These are phyloP conservation scores for Ochotona curzoniae DNA, from an alignment of 2,113 vertebrate species.

Conservation along the genomic window DNA sequence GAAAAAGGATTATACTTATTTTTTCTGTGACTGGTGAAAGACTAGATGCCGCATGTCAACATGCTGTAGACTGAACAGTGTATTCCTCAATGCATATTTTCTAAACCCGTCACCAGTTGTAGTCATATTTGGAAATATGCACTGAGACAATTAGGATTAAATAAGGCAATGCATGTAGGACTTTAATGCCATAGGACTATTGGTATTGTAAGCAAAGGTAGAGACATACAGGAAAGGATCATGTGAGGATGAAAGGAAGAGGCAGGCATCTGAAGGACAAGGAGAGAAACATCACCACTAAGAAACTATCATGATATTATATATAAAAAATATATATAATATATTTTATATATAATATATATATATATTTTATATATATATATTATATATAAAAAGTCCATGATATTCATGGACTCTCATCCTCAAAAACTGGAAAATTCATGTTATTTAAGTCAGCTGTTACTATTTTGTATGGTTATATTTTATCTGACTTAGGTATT, in stretches of 20 bases:
- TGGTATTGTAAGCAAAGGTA: neutral
- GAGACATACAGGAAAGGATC: neutral
- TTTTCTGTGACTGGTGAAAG: neutral
- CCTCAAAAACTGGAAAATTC: neutral
- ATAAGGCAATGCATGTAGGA: neutral
- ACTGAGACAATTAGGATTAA: neutral
- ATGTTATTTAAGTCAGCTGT: neutral
- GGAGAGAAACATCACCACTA: neutral
- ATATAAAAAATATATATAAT: no score
- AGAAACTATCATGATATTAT: no score
- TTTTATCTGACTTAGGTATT: neutral
- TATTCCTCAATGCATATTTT: neutral
- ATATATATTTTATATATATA: no score
- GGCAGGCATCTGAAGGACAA: neutral
- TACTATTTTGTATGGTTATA: neutral
- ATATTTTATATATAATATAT: no score
- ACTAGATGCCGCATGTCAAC: neutral
- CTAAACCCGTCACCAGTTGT: neutral
- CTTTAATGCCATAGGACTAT: neutral
- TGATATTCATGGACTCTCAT: neutral
- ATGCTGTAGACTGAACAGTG: neutral
- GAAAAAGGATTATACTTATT: neutral
- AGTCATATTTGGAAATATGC: neutral
- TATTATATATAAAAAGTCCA: no score
- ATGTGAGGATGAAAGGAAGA: neutral